Conservation (phyloP, 2,797 vertebrate genomes). For the Chaunax sp. region DNA sequence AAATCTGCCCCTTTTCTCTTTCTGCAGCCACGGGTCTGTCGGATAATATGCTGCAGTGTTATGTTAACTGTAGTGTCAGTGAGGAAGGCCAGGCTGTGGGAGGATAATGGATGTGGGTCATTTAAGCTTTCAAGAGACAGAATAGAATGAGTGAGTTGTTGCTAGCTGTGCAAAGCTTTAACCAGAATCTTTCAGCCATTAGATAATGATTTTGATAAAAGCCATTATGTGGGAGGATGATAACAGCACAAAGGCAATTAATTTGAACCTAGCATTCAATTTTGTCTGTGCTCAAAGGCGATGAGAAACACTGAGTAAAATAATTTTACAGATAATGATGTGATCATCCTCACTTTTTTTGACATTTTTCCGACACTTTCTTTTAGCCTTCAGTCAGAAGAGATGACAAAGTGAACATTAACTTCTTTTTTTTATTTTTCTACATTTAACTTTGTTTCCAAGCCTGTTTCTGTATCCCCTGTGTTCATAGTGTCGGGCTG, state of each 20-base stretch:
- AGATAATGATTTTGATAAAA: conserved; percentile 81
- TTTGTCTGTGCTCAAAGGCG: conserved; percentile 65
- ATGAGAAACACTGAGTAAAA: conserved; percentile 59
- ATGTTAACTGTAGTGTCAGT: conserved; percentile 61
- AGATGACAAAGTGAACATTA: conserved; percentile 45
- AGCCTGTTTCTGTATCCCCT: conserved; percentile 27
- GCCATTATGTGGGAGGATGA: conserved; percentile 73
- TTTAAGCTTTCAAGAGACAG: conserved; percentile 68
- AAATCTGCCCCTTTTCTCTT: conserved; percentile 49
- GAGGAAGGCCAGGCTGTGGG: conserved; percentile 68
- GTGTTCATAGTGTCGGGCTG: conserved; percentile 4
- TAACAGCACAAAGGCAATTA: conserved; percentile 74
- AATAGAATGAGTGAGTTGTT: conserved; percentile 69
- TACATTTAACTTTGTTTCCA: conserved; percentile 27
- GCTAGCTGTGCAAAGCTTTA: conserved; percentile 53
- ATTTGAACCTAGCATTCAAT: conserved; percentile 71
- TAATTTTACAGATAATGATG: conserved; percentile 64
- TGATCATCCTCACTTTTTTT: conserved; percentile 60
- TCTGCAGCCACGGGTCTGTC: conserved; percentile 33
- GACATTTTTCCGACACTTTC: conserved; percentile 33
- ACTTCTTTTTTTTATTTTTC: conserved; percentile 8
- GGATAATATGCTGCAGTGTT: conserved; percentile 61
- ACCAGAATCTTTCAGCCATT: conserved; percentile 67
- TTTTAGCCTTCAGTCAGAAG: conserved; percentile 42
- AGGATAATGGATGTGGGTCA: conserved; percentile 75